These are phyloP conservation scores for Neopipo cinnamomea DNA, from an alignment of 2,113 vertebrate genomes.

Conservation along the genomic window DNA sequence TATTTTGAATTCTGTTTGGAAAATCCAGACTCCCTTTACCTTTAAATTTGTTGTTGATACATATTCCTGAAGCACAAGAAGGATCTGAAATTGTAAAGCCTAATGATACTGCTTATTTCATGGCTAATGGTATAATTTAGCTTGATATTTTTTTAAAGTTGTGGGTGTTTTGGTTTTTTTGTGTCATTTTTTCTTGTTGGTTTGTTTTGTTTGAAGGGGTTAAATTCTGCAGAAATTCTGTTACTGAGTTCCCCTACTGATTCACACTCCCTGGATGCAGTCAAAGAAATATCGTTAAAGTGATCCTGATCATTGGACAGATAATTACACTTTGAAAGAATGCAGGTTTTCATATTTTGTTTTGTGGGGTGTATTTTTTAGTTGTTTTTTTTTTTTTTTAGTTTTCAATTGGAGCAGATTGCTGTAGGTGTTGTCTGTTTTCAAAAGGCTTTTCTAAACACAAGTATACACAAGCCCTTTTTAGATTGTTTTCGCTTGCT, in stretches of 20 bases:
- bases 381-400: not conserved
- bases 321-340: not conserved
- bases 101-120: not conserved
- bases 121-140: not conserved
- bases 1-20: not conserved
- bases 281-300: not conserved
- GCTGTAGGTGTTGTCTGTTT: not conserved
- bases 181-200: fast-evolving
- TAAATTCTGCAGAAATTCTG: not conserved
- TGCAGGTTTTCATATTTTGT: not conserved
- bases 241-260: not conserved
- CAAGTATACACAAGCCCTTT: not conserved
- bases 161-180: no score
- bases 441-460: not conserved
- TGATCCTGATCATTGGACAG: not conserved
- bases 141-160: not conserved
- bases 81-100: not conserved
- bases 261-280: not conserved
- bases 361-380: not conserved
- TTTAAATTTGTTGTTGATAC: not conserved
- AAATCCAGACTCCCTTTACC: not conserved
- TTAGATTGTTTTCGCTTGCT: not conserved
- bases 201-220: not conserved
- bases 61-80: not conserved
- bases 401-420: not conserved